Evolutionary conservation across 2,888 invertebrate genomes (phyloP).

Genomic region (Xestia sexstrigata): DNA sequence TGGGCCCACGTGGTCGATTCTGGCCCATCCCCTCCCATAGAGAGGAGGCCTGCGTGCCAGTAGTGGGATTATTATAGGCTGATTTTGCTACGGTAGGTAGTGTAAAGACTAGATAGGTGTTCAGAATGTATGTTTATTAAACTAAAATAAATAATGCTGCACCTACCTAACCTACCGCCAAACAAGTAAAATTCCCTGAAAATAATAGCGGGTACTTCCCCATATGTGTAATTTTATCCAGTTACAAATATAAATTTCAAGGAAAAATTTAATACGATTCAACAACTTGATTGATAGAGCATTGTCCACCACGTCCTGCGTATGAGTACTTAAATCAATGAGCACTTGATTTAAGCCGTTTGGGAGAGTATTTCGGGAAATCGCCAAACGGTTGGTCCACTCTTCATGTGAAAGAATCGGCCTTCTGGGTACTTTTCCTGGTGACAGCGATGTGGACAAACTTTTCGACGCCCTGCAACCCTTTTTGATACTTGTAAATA

Average conservation of each 20-base stretch:
- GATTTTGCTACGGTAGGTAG: too few species aligned
- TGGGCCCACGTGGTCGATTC: background rate
- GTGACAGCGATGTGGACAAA: too few species aligned
- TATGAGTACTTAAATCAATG: background rate
- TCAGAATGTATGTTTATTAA: background rate
- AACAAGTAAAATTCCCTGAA: background rate
- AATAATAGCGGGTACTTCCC: background rate
- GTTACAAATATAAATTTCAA: background rate
- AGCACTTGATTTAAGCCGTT: too few species aligned
- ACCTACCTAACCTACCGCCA: background rate
- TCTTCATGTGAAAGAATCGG: too few species aligned
- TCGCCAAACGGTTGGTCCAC: too few species aligned
- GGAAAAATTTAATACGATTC: background rate
- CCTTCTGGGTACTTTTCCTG: too few species aligned
- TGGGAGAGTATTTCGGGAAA: too few species aligned
- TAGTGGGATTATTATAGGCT: background rate
- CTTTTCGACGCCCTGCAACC: too few species aligned
- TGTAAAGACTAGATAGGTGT: background rate
- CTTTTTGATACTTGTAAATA: too few species aligned
- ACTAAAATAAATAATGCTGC: background rate
- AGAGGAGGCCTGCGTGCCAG: background rate
- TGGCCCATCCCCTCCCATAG: background rate
- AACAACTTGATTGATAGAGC: background rate
- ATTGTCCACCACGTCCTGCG: background rate
- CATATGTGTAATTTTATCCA: slow-evolving; percentile 6